Conservation (phyloP, 2,797 vertebrate species). For the Lagocephalus sceleratus region DNA sequence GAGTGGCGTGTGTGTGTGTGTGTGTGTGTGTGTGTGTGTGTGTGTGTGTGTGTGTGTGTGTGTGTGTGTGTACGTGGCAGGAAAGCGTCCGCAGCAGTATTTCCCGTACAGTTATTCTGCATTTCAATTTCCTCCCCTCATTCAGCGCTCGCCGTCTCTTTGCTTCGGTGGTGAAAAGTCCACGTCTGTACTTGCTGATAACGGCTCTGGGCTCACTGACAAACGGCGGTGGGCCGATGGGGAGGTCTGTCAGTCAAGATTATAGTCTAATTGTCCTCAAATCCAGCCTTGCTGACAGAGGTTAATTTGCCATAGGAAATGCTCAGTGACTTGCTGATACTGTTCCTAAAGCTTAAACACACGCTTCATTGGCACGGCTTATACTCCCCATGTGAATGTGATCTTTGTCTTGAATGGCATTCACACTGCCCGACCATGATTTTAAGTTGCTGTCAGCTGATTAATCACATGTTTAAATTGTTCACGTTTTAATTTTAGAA, state of each 20-base stretch:
- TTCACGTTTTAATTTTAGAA: not conserved
- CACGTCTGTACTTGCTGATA: conserved; percentile 35
- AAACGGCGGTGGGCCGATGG: conserved; percentile 11
- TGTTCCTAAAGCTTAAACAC: conserved; percentile 1
- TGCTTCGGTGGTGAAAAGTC: conserved; percentile 12
- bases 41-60: too few relatives aligned
- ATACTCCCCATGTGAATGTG: not conserved
- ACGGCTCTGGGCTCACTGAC: conserved; percentile 17
- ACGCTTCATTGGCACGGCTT: not conserved
- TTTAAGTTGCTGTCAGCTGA: not conserved
- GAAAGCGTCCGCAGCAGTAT: too few relatives aligned
- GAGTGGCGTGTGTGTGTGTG: too few relatives aligned
- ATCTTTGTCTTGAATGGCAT: not conserved
- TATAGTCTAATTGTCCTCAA: conserved; percentile 33
- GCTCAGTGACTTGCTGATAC: not conserved
- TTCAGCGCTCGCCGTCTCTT: conserved; percentile 14
- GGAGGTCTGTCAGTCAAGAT: conserved; percentile 51
- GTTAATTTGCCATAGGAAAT: conserved; percentile 13
- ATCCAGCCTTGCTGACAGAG: conserved; percentile 8
- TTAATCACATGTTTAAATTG: not conserved
- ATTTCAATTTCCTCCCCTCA: conserved; percentile 37
- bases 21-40: too few relatives aligned
- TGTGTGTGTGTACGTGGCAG: too few relatives aligned
- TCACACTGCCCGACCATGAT: too few relatives aligned
- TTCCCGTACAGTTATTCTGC: conserved; percentile 13